phyloP scores from a whole-genome alignment of 1,140 invertebrate species.

The Pararge aegeria region DNA sequence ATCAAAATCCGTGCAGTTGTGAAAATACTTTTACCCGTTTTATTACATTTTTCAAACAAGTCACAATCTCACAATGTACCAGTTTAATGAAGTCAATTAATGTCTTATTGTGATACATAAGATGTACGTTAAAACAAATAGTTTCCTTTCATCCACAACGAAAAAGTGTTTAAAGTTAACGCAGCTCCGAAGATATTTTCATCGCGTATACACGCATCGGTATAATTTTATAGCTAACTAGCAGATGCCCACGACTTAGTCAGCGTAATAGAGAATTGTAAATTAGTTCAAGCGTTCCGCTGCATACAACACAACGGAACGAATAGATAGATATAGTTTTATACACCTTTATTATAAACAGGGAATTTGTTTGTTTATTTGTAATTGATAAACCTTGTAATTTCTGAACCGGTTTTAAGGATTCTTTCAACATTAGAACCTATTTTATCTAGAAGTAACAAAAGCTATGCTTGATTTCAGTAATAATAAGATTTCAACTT shows the following conservation, averaged over 20 bases:
- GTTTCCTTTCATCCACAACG: background rate
- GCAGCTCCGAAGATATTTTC: conserved; percentile 7
- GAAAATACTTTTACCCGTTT: background rate
- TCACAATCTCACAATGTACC: background rate
- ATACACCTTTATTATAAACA: no score
- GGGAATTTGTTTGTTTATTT: no score
- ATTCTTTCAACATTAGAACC: no score
- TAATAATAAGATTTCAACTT: no score
- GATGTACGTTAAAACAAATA: background rate
- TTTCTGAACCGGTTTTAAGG: no score
- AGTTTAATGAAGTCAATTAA: background rate
- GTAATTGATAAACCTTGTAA: no score
- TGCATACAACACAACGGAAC: conserved; percentile 1
- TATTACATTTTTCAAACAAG: background rate
- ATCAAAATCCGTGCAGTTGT: background rate
- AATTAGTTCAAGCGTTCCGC: background rate
- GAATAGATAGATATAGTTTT: no score
- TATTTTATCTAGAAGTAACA: no score
- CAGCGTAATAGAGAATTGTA: conserved; percentile 2
- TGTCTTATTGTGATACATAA: background rate
- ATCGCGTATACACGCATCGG: conserved; percentile 2
- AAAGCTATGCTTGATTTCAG: no score
- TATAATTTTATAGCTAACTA: conserved; percentile 10
- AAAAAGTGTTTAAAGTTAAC: conserved; percentile 4
- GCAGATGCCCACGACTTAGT: conserved; percentile 6